Conservation (phyloP, 1,140 invertebrate species). For the Chironomus tepperi region DNA sequence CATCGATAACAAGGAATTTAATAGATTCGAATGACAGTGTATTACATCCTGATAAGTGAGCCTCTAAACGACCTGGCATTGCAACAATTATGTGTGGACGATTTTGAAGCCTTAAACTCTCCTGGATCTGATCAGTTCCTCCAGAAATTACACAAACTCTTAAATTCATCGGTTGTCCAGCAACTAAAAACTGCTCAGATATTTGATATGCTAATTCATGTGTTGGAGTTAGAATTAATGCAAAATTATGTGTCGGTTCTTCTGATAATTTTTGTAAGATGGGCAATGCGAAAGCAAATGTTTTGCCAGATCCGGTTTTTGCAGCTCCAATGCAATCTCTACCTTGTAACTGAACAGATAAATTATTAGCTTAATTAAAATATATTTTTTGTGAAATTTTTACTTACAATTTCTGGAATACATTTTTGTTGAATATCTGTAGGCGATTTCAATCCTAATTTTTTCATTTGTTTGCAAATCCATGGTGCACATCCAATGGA, state of each 20-base stretch:
- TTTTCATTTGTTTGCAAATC: slow-evolving; percentile 35
- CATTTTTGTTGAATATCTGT: slow-evolving; percentile 80
- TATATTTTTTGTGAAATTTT: not conserved
- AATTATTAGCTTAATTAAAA: not conserved
- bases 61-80: slow-evolving; percentile 82
- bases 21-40: slow-evolving; percentile 74
- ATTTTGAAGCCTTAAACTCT: slow-evolving; percentile 76
- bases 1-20: slow-evolving; percentile 83
- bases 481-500: slow-evolving; percentile 34
- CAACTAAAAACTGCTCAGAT: slow-evolving; percentile 82
- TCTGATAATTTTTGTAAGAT: slow-evolving; percentile 85
- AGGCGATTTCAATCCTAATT: slow-evolving; percentile 57
- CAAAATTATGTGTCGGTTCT: slow-evolving; percentile 91
- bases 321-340: slow-evolving; percentile 89
- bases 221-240: slow-evolving; percentile 90
- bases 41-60: slow-evolving; percentile 77
- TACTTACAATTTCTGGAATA: slow-evolving; percentile 57
- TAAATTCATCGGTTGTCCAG: slow-evolving; percentile 79
- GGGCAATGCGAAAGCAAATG: slow-evolving; percentile 91
- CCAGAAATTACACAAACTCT: slow-evolving; percentile 77
- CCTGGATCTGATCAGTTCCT: slow-evolving; percentile 85
- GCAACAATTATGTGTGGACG: slow-evolving; percentile 90
- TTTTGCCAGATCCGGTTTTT: slow-evolving; percentile 97
- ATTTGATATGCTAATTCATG: slow-evolving; percentile 92
- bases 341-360: slow-evolving; percentile 54